Base-by-base conservation (phyloP, 2,113 vertebrate species). In the Electrona antarctica region DNA sequence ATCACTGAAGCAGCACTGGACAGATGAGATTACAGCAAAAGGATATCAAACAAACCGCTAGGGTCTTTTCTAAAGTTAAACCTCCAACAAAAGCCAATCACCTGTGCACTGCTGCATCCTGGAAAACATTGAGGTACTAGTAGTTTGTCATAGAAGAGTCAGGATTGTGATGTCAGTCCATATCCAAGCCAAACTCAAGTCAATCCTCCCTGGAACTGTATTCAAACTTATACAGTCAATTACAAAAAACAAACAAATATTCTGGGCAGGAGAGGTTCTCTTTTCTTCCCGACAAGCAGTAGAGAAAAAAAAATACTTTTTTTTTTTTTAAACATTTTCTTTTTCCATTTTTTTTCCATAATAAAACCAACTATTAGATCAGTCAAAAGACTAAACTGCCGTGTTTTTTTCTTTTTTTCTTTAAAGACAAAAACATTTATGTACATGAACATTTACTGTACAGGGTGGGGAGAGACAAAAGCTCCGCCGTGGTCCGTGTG, bases 391-490 rank as follows among this genome's bases (percentile, higher is more conserved):
- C 82, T 88, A 71, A 84, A 88, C 86, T 81, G 86, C 86, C 77
- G 88, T 81, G 89, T 81, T 76, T 79, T 86, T 74, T 81, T 64
- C 47, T 74, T 69, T 75, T 73, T 78, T 54, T 65, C 89, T 90
- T 87, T 89, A 83, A 91, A 89, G 86, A 89, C 85, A 86, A 88
- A 92, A 70, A 79, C 88, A 76, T 71, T 89, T 93, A 93, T 93
- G 88, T 91, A 94, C 92, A 93, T 87, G 64, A 87, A 92, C 90
- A 88, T 88, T 91, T 90, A 92, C 88, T 92, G 92, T 91, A 93
- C 90, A 93, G 70, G 69, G 69, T 83, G 56, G 62, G 9, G 62
- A 15, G 15, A 15, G 21, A 10, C 9, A 7, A 33, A 29, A 55
- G 48, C 48, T 82, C 84, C 85, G 76, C 57, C 77, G 67, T 71